Conservation (phyloP, 2,888 invertebrate species). For the Saturnia pavonia region DNA sequence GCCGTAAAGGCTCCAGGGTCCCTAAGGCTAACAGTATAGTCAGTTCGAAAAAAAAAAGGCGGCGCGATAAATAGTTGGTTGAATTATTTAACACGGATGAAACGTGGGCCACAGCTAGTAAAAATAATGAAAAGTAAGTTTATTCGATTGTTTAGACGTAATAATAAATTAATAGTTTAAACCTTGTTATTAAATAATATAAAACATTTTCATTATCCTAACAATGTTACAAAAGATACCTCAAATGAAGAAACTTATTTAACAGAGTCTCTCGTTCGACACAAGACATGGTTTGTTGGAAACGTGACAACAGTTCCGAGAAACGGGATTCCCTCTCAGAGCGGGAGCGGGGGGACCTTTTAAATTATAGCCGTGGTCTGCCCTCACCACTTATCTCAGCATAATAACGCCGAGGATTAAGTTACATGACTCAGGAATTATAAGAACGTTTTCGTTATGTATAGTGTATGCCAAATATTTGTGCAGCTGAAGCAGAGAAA, state of each 20-base stretch:
- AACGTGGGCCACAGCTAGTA: no score
- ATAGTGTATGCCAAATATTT: conserved; percentile 7
- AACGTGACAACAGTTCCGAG: conserved; percentile 48
- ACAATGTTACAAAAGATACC: background rate
- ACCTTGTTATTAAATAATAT: background rate
- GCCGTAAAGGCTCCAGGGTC: no score
- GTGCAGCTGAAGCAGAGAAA: background rate
- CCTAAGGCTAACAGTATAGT: no score
- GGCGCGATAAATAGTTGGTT: no score
- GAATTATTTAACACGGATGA: no score
- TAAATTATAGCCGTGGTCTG: conserved; percentile 59
- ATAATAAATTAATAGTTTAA: background rate
- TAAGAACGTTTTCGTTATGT: background rate
- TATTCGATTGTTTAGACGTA: no score
- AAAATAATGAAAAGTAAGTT: no score
- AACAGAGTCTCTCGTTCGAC: background rate
- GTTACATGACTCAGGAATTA: conserved; percentile 53
- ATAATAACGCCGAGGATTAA: conserved; percentile 60
- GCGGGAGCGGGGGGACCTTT: conserved; percentile 41
- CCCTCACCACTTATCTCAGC: conserved; percentile 58
- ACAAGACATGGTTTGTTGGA: conserved; percentile 38
- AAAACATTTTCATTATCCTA: background rate
- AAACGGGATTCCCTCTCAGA: conserved; percentile 33
- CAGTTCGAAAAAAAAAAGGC: no score
- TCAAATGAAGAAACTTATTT: conserved; percentile 32